phyloP scores from a whole-genome alignment of 1,140 invertebrate species.

The Lanistes nyassanus region DNA sequence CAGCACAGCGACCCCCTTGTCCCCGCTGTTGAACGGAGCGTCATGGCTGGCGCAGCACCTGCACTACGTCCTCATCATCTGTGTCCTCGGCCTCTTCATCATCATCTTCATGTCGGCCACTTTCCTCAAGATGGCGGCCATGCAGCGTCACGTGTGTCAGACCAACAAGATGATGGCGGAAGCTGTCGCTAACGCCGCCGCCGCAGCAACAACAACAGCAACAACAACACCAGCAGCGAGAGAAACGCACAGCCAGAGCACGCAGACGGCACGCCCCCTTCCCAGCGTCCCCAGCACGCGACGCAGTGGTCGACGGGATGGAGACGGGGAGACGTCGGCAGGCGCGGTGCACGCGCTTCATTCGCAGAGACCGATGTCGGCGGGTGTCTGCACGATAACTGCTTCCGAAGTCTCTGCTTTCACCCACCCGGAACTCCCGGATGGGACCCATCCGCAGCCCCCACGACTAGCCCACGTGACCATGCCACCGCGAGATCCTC shows the following conservation, averaged over 20 bases:
- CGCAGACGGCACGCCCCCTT: slow-evolving; percentile 18
- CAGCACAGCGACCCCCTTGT: not conserved
- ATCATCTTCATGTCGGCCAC: slow-evolving; percentile 22
- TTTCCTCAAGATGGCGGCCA: slow-evolving; percentile 20
- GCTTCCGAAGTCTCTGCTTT: not conserved
- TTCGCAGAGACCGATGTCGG: not conserved
- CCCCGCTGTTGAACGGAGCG: not conserved
- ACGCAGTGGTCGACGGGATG: slow-evolving; percentile 8
- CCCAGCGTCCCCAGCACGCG: slow-evolving; percentile 6
- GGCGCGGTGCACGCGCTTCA: not conserved
- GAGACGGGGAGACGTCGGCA: slow-evolving; percentile 6
- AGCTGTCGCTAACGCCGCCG: not conserved
- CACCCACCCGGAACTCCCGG: not conserved
- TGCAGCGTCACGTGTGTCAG: not conserved
- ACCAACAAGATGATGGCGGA: not conserved
- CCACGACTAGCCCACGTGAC: not conserved
- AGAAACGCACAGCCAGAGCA: slow-evolving; percentile 7
- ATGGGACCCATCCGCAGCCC: not conserved
- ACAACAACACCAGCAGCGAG: not conserved
- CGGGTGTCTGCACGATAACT: not conserved
- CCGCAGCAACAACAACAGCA: not conserved
- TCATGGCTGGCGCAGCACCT: slow-evolving; percentile 14
- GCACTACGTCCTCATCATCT: slow-evolving; percentile 22
- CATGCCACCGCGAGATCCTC: slow-evolving; percentile 1
- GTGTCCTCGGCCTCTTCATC: slow-evolving; percentile 11